These are phyloP conservation scores for Caenorhabditis panamensis DNA, from an alignment of 2,888 invertebrate genomes.

Conservation along the genomic window DNA sequence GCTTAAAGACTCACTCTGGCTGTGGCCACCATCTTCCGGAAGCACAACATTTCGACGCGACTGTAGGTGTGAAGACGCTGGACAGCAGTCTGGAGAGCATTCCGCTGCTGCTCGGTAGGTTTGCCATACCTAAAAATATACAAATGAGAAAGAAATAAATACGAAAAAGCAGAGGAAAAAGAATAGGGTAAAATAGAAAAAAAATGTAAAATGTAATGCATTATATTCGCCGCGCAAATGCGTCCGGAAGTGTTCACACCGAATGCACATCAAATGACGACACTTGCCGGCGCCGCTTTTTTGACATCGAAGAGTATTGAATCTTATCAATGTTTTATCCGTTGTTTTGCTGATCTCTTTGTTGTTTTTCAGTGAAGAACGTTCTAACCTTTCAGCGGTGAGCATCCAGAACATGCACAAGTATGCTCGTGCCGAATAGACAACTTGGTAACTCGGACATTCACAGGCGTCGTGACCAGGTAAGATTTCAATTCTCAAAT, in stretches of 20 bases:
- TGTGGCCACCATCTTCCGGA: slow-evolving; percentile 80
- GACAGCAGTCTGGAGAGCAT: slow-evolving; percentile 46
- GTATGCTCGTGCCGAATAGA: slow-evolving; percentile 58
- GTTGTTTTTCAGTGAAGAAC: background rate
- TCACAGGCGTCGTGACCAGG: slow-evolving; percentile 51
- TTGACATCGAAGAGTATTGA: background rate
- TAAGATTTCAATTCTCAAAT: background rate
- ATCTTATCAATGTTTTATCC: slow-evolving; percentile 1
- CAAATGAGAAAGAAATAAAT: background rate
- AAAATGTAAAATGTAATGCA: no score
- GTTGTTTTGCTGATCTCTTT: slow-evolving; percentile 3
- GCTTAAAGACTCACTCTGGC: slow-evolving; percentile 72
- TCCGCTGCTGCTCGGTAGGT: slow-evolving; percentile 50
- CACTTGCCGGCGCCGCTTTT: slow-evolving; percentile 23
- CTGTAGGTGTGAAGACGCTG: slow-evolving; percentile 41
- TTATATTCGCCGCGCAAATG: slow-evolving; percentile 28
- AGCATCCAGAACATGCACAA: slow-evolving; percentile 52
- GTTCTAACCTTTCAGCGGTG: slow-evolving; percentile 1
- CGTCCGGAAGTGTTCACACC: slow-evolving; percentile 38
- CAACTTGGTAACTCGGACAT: slow-evolving; percentile 42
- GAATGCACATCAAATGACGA: slow-evolving; percentile 30
- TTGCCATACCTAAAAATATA: slow-evolving; percentile 49
- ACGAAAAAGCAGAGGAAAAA: background rate
- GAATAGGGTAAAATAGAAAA: no score
- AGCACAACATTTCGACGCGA: slow-evolving; percentile 60